Evolutionary conservation across 2,113 vertebrate species (phyloP), one percentile per base, ranked within the genome.

Genomic region (Myrmophylax atrothorax): DNA sequence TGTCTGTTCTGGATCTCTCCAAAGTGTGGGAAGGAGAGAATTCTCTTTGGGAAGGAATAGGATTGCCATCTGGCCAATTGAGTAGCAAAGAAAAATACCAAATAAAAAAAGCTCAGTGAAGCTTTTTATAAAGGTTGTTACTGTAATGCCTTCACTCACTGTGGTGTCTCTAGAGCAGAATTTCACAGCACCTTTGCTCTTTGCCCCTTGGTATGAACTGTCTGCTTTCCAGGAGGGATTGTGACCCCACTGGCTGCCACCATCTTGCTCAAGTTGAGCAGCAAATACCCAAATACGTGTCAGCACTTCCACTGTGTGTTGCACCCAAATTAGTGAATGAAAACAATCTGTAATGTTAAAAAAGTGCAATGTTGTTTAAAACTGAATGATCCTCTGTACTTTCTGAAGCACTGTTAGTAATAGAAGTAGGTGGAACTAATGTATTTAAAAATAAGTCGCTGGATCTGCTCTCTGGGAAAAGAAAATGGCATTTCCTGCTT

Each of bases 91-190:
- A 50, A 59, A 80, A 64, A 13, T 9, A 1, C 7, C 37, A 26
- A 14, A 9, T 2, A 24, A 52, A 17, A 68, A 29, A 13, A 14
- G 0, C 29, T 85, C 52, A 46, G 0, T 47, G 29, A 87, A 40
- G 18, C 17, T 60, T 84, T 84, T 77, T 49, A 12, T 66, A 28
- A 66, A 76, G 49, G 3, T 59, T 72, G 2, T 72, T 40, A 46
- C 31, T 50, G 35, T 33, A 46, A n/a, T 63, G 33, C 29, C 24
- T 76, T 64, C 49, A 19, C 18, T 80, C 53, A 23, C 33, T 1
- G 0, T 42, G 18, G 59, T 80, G n/a, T 73, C 44, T 60, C 22
- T 68, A 26, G 56, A 80, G 53, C 67, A n/a, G 29, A 7, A 37
- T 29, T 58, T 67, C 31, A 7, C 38, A 53, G 62, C 55, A 78